Evolutionary conservation across 2,113 vertebrate genomes (phyloP).

Genomic region (Piprites chloris): DNA sequence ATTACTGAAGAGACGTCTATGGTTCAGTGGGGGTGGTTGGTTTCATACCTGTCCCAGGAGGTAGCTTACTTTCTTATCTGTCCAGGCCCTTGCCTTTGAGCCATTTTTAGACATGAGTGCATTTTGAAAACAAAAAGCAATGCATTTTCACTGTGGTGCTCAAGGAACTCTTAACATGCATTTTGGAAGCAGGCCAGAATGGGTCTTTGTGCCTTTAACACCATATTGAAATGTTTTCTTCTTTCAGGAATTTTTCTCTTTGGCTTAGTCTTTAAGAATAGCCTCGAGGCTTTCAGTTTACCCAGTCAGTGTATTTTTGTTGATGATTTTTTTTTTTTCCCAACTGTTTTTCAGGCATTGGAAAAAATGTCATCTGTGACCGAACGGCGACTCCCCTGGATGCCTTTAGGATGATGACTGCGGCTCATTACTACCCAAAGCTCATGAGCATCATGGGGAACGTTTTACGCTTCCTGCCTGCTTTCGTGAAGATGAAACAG

Average conservation of each 20-base stretch:
- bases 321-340: not conserved
- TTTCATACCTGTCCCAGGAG: not conserved
- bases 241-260: not conserved
- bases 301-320: not conserved
- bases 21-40: not conserved
- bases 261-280: not conserved
- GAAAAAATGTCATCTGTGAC: slow-evolving; percentile 98
- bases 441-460: slow-evolving; percentile 99
- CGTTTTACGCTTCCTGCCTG: slow-evolving; percentile 92
- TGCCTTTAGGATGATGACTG: slow-evolving; percentile 97
- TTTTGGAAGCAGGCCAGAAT: not conserved
- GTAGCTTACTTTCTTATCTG: not conserved
- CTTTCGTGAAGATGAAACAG: slow-evolving; percentile 96
- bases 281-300: not conserved
- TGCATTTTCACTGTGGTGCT: not conserved
- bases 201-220: not conserved
- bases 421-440: slow-evolving; percentile 98
- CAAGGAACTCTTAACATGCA: not conserved
- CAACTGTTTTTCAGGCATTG: slow-evolving; percentile 81
- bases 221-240: not conserved
- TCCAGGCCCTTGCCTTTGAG: not conserved
- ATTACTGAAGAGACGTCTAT: not conserved
- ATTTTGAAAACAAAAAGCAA: not conserved
- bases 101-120: not conserved
- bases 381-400: slow-evolving; percentile 93